A percentile compares a stretch with the other conserved stretches of the same genome.
These are phyloP conservation scores for Iselma pallidipennis DNA, from an alignment of 2,888 invertebrate genomes.

Conservation along the genomic window DNA sequence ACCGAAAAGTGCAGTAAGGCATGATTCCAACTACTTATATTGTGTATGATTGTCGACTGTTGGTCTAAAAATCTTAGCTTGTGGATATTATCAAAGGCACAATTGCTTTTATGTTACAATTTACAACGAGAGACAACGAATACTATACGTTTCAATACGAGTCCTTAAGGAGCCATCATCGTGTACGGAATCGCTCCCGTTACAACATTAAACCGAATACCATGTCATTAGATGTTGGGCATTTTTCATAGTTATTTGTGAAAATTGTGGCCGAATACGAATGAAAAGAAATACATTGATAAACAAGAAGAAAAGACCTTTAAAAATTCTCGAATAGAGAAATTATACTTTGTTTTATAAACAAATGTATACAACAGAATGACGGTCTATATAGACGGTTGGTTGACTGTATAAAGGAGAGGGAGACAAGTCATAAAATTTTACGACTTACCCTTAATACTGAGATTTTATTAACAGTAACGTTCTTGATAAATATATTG, in stretches of 20 bases:
- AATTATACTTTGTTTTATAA: neutral
- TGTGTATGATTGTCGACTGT: no score
- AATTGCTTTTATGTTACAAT: neutral
- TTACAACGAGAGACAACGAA: neutral
- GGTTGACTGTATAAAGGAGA: neutral
- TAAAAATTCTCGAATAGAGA: no score
- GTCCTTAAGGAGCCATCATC: neutral
- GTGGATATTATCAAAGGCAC: neutral
- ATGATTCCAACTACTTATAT: no score
- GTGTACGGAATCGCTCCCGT: neutral
- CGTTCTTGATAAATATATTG: neutral
- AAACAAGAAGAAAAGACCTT: no score
- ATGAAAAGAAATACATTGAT: neutral
- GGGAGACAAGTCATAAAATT: neutral
- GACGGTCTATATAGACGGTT: neutral
- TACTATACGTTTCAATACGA: neutral
- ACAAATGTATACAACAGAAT: neutral
- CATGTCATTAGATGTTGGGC: neutral
- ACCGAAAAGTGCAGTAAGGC: no score
- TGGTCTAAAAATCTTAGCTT: no score
- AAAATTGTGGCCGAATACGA: neutral
- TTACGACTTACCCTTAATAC: neutral
- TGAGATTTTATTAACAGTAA: conserved; percentile 1
- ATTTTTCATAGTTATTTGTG: neutral
- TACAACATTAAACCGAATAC: neutral